Conservation (phyloP, 1,140 invertebrate species). For the Phymorhynchus buccinoides region DNA sequence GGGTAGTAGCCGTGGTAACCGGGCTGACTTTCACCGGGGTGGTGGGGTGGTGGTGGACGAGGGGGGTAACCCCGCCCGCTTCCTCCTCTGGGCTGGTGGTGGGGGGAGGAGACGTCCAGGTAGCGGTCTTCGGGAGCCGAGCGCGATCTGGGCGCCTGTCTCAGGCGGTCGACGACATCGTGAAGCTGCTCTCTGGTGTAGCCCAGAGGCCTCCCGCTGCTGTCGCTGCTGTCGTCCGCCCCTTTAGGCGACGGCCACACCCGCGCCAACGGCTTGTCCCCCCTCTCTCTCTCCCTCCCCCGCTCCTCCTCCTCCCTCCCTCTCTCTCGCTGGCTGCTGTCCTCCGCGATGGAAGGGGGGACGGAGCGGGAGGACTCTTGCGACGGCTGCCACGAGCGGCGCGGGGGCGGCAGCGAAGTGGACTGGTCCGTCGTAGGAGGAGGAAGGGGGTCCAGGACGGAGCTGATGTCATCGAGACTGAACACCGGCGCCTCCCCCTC, state of each 20-base stretch:
- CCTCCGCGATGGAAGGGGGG: slow-evolving; percentile 10
- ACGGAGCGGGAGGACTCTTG: slow-evolving; percentile 25
- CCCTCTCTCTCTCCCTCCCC: background rate
- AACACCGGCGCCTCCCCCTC: slow-evolving; percentile 46
- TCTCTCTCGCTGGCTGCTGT: slow-evolving; percentile 36
- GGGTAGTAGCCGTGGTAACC: background rate
- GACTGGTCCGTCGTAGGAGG: slow-evolving; percentile 36
- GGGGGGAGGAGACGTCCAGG: slow-evolving; percentile 26
- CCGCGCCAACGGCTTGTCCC: slow-evolving; percentile 26
- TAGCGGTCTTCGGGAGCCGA: slow-evolving; percentile 3
- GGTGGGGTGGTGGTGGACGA: background rate
- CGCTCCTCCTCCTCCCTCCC: background rate
- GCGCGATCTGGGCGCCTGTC: slow-evolving; percentile 61
- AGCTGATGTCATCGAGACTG: slow-evolving; percentile 63
- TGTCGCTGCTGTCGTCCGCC: slow-evolving; percentile 51
- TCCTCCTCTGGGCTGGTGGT: background rate
- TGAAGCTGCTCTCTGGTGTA: slow-evolving; percentile 74
- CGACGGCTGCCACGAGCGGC: slow-evolving; percentile 17
- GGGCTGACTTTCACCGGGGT: background rate
- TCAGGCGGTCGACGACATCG: slow-evolving; percentile 71
- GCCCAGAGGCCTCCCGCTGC: slow-evolving; percentile 64
- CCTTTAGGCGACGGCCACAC: slow-evolving; percentile 32
- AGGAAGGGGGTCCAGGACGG: slow-evolving; percentile 62
- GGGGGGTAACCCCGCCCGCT: slow-evolving; percentile 22
- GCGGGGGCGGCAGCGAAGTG: background rate